phyloP scores from a whole-genome alignment of 2,797 vertebrate species.

The Vireo griseus region DNA sequence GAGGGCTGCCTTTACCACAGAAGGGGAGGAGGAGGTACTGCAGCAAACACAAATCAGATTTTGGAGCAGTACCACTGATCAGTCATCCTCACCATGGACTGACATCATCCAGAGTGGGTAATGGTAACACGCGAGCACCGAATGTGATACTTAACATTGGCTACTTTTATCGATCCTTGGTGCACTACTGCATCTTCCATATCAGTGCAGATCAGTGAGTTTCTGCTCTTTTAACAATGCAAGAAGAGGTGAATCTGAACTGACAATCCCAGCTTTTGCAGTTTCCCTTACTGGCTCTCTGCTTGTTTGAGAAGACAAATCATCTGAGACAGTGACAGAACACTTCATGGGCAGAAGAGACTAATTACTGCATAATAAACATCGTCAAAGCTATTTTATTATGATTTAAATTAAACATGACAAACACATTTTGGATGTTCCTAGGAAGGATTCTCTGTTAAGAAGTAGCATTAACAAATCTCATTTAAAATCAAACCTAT shows the following conservation, averaged over 20 bases:
- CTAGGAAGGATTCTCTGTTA: background rate
- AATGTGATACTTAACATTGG: background rate
- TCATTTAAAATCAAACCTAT: background rate
- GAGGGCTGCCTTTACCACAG: background rate
- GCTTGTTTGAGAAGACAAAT: background rate
- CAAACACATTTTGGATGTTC: background rate
- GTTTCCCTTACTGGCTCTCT: background rate
- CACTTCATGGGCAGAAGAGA: background rate
- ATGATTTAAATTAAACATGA: background rate
- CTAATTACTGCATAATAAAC: background rate
- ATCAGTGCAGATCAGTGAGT: background rate
- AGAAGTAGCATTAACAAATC: background rate
- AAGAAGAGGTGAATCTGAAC: background rate
- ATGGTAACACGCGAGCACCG: background rate
- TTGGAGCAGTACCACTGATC: background rate
- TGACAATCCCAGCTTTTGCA: background rate
- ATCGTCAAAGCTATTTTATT: background rate
- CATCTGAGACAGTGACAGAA: background rate
- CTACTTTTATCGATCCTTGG: background rate
- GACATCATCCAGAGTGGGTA: background rate
- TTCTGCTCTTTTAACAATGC: background rate
- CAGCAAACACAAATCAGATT: background rate
- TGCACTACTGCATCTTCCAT: background rate
- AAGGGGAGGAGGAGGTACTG: background rate
- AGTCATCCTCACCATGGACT: background rate